Conservation (phyloP, 2,888 invertebrate species). For the Oxyteleia sp. region DNA sequence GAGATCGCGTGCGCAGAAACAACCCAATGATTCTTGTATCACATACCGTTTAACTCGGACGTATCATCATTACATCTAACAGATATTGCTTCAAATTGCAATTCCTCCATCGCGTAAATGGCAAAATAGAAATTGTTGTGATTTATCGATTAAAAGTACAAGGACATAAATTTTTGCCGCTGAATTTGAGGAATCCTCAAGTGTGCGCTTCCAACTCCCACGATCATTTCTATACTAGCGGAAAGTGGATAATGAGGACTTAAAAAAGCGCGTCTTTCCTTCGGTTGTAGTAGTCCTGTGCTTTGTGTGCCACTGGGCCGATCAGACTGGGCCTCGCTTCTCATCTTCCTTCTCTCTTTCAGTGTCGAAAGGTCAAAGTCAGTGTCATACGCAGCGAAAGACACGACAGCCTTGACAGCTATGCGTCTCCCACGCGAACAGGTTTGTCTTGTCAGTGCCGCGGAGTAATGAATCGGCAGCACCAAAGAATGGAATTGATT, state of each 20-base stretch:
- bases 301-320: slow-evolving; percentile 87
- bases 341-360: slow-evolving; percentile 69
- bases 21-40: slow-evolving; percentile 30
- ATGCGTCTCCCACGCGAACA: slow-evolving; percentile 58
- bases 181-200: slow-evolving; percentile 65
- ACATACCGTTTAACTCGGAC: slow-evolving; percentile 34
- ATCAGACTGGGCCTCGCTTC: slow-evolving; percentile 83
- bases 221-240: slow-evolving; percentile 74
- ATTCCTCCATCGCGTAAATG: not conserved
- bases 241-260: slow-evolving; percentile 86
- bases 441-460: slow-evolving; percentile 31
- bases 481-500: slow-evolving; percentile 49
- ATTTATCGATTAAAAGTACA: slow-evolving; percentile 50
- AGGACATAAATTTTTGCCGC: slow-evolving; percentile 53
- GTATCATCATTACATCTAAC: slow-evolving; percentile 37
- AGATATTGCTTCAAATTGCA: slow-evolving; percentile 9
- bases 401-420: slow-evolving; percentile 71
- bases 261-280: slow-evolving; percentile 82
- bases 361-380: slow-evolving; percentile 68
- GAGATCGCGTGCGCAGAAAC: slow-evolving; percentile 32
- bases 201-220: slow-evolving; percentile 72
- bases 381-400: slow-evolving; percentile 59
- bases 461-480: slow-evolving; percentile 46
- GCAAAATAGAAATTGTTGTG: slow-evolving; percentile 34
- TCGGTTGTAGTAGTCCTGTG: slow-evolving; percentile 63